Evolutionary conservation across 2,888 invertebrate genomes (phyloP).

Genomic region (Reticulitermes lucifugus): DNA sequence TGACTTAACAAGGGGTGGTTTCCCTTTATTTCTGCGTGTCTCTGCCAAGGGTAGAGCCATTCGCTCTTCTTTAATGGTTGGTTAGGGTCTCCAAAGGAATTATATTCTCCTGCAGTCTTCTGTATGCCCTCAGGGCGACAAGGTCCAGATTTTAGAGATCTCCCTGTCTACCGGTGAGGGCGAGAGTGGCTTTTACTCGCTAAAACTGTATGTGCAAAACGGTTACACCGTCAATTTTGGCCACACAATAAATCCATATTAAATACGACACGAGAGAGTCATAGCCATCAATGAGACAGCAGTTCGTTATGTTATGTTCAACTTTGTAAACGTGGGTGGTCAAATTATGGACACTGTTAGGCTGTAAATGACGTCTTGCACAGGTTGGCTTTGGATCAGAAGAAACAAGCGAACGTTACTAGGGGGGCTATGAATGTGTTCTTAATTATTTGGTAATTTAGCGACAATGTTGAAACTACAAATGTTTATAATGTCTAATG

Average conservation of each 20-base stretch:
- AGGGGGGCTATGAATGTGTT: too few species aligned
- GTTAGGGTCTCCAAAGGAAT: neutral
- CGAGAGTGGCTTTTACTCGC: neutral
- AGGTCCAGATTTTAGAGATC: slow-evolving; percentile 3
- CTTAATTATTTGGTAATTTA: too few species aligned
- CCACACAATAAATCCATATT: neutral
- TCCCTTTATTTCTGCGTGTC: slow-evolving; percentile 28
- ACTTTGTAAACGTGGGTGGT: too few species aligned
- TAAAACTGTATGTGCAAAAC: neutral
- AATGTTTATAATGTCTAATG: too few species aligned
- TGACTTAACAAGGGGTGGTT: slow-evolving; percentile 48
- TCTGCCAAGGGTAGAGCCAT: neutral
- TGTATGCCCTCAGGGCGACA: neutral
- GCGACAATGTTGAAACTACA: too few species aligned
- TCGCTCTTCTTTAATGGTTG: neutral
- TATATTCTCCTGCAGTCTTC: neutral
- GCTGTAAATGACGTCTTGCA: too few species aligned
- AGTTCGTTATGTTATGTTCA: too few species aligned
- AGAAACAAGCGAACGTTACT: too few species aligned
- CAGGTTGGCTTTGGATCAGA: too few species aligned
- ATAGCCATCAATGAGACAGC: too few species aligned
- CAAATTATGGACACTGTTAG: too few species aligned
- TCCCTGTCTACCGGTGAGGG: neutral
- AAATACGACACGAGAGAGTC: too few species aligned
- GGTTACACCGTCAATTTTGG: neutral